Base-by-base conservation (phyloP, 2,888 invertebrate species). In the Microctonus hyperodae region DNA sequence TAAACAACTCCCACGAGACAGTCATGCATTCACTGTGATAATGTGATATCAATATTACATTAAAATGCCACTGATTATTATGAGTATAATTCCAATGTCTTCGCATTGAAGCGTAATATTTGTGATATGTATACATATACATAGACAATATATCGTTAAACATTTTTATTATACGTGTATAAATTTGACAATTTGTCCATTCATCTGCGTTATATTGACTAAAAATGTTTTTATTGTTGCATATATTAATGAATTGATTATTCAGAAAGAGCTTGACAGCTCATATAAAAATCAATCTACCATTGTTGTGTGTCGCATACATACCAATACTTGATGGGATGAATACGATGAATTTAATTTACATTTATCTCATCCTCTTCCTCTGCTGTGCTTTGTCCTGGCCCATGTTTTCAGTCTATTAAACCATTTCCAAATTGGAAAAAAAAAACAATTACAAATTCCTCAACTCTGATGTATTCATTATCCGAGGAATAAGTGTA, bases 231-330 rank as follows among this genome's bases (percentile, higher is more conserved):
- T n/a, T n/a, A n/a, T n/a, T 25, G n/a, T 25, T 51, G 25, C 25
- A 2, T n/a, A 13, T 51, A 51, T 51, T 23, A 13, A 11, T 13
- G n/a, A 25, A 28, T 55, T 55, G n/a, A 22, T 57, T 48, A 64
- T 64, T 56, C 57, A 35, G 50, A 23, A 37, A 31, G 40, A 33
- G 31, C 23, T 44, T 55, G 13, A 44, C 20, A 60, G 31, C 65
- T 60, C 55, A 55, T 65, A 60, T 60, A 53, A 65, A 65, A 65
- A 55, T 60, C 65, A 65, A 65, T 65, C 60, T 55, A 33, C 33
- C 60, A 20, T 25, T 51, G 48, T 58, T 28, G 50, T 35, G 37
- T 37, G 25, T 16, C n/a, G 25, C 23, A 20, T 37, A 25, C 23
- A 35, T 31, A 31, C 6, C 13, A n/a, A n/a, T 4, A 37, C 37